phyloP scores from a whole-genome alignment of 2,113 vertebrate species.

The Phaethornis superciliosus region DNA sequence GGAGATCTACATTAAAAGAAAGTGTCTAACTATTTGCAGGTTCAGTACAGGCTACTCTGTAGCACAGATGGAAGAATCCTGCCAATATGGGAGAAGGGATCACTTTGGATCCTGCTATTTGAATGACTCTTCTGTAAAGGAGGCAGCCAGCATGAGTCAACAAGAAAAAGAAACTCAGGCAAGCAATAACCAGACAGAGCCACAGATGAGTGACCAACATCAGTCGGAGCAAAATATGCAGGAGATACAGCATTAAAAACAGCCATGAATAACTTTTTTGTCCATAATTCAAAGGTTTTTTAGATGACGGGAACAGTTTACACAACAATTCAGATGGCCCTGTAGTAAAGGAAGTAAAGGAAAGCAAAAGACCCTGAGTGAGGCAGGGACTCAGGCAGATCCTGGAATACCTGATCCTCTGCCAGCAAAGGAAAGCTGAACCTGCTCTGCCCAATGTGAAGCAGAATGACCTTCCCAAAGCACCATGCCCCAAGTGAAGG shows the following conservation, averaged over 20 bases:
- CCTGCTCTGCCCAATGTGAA: background rate
- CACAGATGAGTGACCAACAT: background rate
- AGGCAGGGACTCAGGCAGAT: background rate
- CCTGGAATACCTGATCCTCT: background rate
- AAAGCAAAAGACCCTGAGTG: background rate
- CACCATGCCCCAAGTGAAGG: background rate
- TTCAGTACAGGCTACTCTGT: background rate
- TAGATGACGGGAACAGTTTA: background rate
- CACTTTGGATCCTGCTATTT: background rate
- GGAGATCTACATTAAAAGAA: background rate
- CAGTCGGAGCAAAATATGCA: background rate
- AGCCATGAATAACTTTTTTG: background rate
- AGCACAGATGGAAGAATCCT: background rate
- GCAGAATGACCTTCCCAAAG: background rate
- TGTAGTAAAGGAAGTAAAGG: background rate
- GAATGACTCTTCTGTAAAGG: background rate
- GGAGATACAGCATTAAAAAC: background rate
- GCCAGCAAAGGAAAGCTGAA: background rate
- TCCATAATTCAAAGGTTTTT: background rate
- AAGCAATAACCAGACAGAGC: background rate
- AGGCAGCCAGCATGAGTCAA: background rate
- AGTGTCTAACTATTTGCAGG: background rate
- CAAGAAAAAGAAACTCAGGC: background rate
- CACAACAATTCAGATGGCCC: background rate
- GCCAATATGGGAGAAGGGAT: background rate